Conservation (phyloP, 2,113 vertebrate species). For the Platichthys flesus region DNA sequence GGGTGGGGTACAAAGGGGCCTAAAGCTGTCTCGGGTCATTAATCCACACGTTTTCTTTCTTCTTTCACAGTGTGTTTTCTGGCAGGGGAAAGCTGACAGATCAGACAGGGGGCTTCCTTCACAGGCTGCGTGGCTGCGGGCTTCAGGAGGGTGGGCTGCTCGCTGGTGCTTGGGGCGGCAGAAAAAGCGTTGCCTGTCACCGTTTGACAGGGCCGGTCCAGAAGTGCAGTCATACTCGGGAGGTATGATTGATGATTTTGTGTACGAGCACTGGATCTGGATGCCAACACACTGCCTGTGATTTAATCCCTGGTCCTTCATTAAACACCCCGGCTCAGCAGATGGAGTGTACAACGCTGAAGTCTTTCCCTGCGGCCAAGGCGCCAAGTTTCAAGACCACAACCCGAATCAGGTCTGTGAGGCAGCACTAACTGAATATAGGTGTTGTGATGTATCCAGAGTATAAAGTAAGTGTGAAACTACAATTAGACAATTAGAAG, state of each 20-base stretch:
- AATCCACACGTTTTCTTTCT: constrained; percentile 73
- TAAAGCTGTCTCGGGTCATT: constrained; percentile 77
- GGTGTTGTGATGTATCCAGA: constrained; percentile 1
- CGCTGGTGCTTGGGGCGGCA: constrained; percentile 63
- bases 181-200: constrained; percentile 71
- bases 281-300: constrained; percentile 70
- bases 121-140: constrained; percentile 56
- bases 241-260: constrained; percentile 81
- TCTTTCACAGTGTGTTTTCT: constrained; percentile 73
- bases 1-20: constrained; percentile 66
- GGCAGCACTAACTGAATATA: constrained; percentile 10
- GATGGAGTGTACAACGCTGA: constrained; percentile 49
- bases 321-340: constrained; percentile 64
- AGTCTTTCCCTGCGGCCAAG: constrained; percentile 33
- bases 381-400: constrained; percentile 31
- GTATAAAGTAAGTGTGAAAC: background rate
- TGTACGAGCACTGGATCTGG: constrained; percentile 70
- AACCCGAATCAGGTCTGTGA: constrained; percentile 44
- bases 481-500: background rate
- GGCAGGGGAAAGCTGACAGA: constrained; percentile 75
- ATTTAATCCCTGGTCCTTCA: constrained; percentile 75
- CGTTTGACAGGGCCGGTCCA: constrained; percentile 70
- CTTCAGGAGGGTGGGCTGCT: constrained; percentile 71
- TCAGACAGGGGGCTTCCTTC: constrained; percentile 73
- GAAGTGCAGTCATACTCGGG: constrained; percentile 57